Percentiles rank a stretch among this genome's conserved stretches.
Conservation (phyloP, 2,797 vertebrate genomes). For the Acipenser oxyrinchus region DNA sequence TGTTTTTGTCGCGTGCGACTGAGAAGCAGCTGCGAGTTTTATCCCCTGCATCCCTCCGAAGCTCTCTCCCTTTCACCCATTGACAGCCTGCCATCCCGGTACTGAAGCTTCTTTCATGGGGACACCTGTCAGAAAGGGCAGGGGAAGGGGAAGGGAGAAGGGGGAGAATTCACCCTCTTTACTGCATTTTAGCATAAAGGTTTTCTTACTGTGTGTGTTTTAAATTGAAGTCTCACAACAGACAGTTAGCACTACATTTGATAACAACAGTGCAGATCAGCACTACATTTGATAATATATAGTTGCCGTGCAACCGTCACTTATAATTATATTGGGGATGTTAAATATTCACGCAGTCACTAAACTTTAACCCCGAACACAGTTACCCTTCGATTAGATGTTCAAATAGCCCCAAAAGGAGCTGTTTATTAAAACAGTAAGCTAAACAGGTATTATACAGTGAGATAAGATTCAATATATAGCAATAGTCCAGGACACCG, state of each 20-base stretch:
- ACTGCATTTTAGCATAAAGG: conserved; percentile 28
- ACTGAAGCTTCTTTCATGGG: conserved; percentile 39
- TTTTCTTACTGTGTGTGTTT: conserved; percentile 13
- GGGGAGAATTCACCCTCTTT: conserved; percentile 29
- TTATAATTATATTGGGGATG: background rate
- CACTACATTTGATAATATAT: conserved; percentile 23
- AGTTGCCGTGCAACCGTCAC: too few relatives aligned
- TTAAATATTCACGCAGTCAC: too few relatives aligned
- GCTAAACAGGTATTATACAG: too few relatives aligned
- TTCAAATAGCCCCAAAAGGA: too few relatives aligned
- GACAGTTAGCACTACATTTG: conserved; percentile 22
- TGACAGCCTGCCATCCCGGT: conserved; percentile 35
- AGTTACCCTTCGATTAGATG: background rate
- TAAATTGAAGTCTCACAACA: background rate
- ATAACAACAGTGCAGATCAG: background rate
- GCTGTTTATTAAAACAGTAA: too few relatives aligned
- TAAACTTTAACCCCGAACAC: too few relatives aligned
- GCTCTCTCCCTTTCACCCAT: conserved; percentile 19
- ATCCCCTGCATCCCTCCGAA: conserved; percentile 10
- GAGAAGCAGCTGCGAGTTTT: conserved; percentile 8
- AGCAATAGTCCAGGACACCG: too few relatives aligned
- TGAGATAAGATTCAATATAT: too few relatives aligned
- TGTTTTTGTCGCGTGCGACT: background rate
- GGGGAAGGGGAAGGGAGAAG: conserved; percentile 10
- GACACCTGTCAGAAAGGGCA: conserved; percentile 43